Conservation (phyloP, 2,113 vertebrate species). For the Hemiscyllium ocellatum region DNA sequence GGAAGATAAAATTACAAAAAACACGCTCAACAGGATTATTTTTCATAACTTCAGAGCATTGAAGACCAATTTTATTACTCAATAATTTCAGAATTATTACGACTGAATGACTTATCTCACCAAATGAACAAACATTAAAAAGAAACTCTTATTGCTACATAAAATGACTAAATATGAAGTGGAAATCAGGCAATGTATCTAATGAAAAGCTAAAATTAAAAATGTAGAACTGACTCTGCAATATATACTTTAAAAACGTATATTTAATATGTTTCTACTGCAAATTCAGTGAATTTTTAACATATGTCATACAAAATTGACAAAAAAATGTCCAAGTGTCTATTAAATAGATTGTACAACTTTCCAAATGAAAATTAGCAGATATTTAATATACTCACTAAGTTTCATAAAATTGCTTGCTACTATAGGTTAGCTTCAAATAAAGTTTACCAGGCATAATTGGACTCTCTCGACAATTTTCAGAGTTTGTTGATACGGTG, state of each 20-base stretch:
- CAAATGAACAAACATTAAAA: neutral
- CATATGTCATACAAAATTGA: conserved; percentile 10
- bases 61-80: neutral
- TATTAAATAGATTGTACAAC: neutral
- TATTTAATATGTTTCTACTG: neutral
- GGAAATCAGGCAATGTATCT: neutral
- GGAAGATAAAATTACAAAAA: too few relatives aligned
- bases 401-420: neutral
- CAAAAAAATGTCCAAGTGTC: neutral
- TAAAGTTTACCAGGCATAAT: neutral
- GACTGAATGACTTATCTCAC: neutral
- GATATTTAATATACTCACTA: conserved; percentile 8
- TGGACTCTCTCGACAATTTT: neutral
- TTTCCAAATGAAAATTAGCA: neutral
- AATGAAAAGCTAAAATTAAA: neutral
- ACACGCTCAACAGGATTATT: neutral
- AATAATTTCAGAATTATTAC: neutral
- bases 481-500: neutral
- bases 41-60: neutral
- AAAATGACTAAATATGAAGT: neutral
- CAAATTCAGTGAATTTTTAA: neutral
- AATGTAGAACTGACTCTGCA: neutral
- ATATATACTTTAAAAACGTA: neutral
- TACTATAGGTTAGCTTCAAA: neutral
- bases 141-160: neutral